Conservation (phyloP, 2,888 invertebrate genomes). For the Heteromurus nitidus region DNA sequence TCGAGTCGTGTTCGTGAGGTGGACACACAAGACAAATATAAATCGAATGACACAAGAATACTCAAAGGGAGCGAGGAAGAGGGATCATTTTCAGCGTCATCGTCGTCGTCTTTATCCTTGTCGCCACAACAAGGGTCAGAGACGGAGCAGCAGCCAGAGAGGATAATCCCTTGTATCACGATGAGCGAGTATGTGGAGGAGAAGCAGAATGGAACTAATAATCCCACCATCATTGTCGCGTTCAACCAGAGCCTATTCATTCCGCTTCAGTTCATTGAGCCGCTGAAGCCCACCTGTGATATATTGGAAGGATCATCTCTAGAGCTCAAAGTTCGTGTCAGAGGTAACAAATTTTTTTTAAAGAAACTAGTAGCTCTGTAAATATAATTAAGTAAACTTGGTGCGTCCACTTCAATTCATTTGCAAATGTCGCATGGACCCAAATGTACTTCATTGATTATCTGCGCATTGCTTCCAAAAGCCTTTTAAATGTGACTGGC, state of each 20-base stretch:
- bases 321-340: conserved; percentile 53
- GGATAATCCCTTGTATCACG: conserved; percentile 42
- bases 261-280: conserved; percentile 60
- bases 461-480: too few species aligned
- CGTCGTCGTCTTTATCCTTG: not conserved
- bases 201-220: conserved; percentile 32
- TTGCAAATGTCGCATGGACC: too few species aligned
- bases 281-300: conserved; percentile 57
- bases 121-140: too few species aligned
- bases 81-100: conserved; percentile 20
- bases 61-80: conserved; percentile 5
- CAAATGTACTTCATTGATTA: too few species aligned
- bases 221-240: conserved; percentile 2
- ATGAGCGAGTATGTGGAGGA: conserved; percentile 57
- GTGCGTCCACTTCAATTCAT: too few species aligned
- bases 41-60: not conserved
- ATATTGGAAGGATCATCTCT: conserved; percentile 60
- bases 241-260: conserved; percentile 35
- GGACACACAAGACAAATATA: not conserved
- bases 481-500: too few species aligned
- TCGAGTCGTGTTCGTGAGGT: not conserved
- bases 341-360: conserved; percentile 44
- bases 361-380: not conserved
- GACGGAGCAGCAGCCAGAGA: not conserved
- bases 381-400: too few species aligned